Evolutionary conservation across 2,797 vertebrate genomes (phyloP).

Genomic region (Mormyrops attenuatus): DNA sequence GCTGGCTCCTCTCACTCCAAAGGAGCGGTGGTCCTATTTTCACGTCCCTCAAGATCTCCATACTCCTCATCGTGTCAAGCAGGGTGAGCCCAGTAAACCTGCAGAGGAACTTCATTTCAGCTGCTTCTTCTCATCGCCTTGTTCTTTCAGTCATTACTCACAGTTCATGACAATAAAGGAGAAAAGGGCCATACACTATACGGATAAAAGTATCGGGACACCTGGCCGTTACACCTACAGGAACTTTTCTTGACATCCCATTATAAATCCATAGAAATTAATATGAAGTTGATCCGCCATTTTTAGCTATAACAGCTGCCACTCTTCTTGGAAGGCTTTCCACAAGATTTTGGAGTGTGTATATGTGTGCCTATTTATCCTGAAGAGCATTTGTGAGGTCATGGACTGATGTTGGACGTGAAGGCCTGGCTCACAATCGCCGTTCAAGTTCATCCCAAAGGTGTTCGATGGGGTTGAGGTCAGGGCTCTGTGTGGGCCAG

Average conservation of each 20-base stretch:
- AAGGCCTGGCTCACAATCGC: not conserved
- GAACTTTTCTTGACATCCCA: not conserved
- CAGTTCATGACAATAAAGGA: not conserved
- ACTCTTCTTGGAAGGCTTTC: not conserved
- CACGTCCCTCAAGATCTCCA: not conserved
- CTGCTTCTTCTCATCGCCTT: not conserved
- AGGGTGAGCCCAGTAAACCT: not conserved
- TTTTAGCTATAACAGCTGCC: not conserved
- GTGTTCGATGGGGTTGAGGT: no score
- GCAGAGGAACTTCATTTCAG: not conserved
- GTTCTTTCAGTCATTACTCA: not conserved
- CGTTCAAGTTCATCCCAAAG: not conserved
- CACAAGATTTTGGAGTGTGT: not conserved
- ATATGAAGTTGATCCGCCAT: not conserved
- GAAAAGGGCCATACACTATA: not conserved
- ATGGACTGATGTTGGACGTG: not conserved
- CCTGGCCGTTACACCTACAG: not conserved
- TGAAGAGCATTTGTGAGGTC: no score
- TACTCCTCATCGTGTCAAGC: not conserved
- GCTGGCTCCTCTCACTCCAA: not conserved
- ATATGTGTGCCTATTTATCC: not conserved
- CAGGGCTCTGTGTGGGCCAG: no score
- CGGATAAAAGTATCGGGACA: not conserved
- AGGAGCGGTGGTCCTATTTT: not conserved
- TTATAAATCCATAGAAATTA: not conserved